A percentile compares a stretch with the other conserved stretches of the same genome.
These are phyloP conservation scores for Aptenodytes forsteri DNA, from an alignment of 2,113 vertebrate genomes.

Conservation along the genomic window DNA sequence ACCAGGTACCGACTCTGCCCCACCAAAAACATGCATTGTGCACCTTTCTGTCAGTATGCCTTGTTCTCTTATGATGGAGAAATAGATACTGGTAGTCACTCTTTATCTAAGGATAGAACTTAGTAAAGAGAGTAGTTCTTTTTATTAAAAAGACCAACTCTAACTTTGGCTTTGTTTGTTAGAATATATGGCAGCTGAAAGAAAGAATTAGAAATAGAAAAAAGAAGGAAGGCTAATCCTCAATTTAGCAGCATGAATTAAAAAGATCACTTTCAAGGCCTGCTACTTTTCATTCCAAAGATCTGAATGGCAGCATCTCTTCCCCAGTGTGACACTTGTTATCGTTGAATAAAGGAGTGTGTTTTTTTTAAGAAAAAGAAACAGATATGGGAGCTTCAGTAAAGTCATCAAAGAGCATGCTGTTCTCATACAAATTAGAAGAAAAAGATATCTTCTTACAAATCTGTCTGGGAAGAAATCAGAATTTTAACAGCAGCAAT, in stretches of 20 bases:
- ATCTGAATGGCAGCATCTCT: neutral
- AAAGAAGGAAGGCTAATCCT: neutral
- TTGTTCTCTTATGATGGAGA: neutral
- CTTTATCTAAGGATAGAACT: neutral
- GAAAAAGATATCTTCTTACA: neutral
- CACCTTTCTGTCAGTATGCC: neutral
- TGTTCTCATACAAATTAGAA: neutral
- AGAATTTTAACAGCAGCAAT: neutral
- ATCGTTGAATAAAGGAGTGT: neutral
- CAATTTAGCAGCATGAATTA: conserved; percentile 27
- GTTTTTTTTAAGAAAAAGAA: neutral
- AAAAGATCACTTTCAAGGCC: neutral
- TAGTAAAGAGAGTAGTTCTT: neutral
- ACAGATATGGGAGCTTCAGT: neutral
- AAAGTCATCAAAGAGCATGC: neutral
- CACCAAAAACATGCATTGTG: neutral
- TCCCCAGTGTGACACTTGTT: neutral
- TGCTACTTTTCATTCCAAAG: conserved; percentile 3
- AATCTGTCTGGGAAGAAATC: neutral
- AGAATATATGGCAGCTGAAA: neutral
- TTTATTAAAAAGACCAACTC: neutral
- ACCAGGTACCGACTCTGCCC: neutral
- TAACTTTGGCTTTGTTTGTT: neutral
- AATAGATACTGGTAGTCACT: neutral
- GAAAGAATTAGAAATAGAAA: conserved; percentile 1